Evolutionary conservation across 1,140 invertebrate species (phyloP).

Genomic region (Diorhabda carinulata): DNA sequence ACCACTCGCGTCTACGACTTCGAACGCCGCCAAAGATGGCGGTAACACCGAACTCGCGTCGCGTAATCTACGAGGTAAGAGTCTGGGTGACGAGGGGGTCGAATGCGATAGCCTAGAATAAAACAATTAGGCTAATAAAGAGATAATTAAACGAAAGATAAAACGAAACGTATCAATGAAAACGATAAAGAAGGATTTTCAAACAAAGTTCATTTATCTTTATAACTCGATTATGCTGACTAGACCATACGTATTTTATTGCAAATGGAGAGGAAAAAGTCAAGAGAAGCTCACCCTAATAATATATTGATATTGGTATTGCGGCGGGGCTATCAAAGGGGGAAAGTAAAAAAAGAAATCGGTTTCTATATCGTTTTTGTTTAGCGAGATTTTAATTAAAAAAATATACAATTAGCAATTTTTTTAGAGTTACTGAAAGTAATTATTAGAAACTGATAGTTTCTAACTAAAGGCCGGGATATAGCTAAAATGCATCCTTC

Average conservation of each 20-base stretch:
- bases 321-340: not conserved
- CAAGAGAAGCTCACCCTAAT: not conserved
- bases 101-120: constrained; percentile 47
- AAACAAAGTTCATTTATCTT: constrained; percentile 4
- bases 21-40: constrained; percentile 50
- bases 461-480: no score
- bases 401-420: no score
- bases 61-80: constrained; percentile 56
- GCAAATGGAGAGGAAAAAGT: constrained; percentile 1
- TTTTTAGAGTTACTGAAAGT: no score
- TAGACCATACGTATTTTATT: not conserved
- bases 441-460: no score
- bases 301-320: not conserved
- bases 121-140: constrained; percentile 1
- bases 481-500: no score
- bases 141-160: constrained; percentile 23
- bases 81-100: constrained; percentile 64
- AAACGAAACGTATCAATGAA: not conserved
- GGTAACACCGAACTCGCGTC: constrained; percentile 38
- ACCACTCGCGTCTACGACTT: constrained; percentile 33
- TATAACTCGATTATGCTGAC: constrained; percentile 2
- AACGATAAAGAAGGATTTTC: not conserved
- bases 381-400: no score
- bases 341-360: not conserved
- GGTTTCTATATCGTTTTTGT: no score